Evolutionary conservation across 2,888 invertebrate genomes (phyloP), one percentile per base, ranked within the genome.

Genomic region (Torymus aiolomorphi): DNA sequence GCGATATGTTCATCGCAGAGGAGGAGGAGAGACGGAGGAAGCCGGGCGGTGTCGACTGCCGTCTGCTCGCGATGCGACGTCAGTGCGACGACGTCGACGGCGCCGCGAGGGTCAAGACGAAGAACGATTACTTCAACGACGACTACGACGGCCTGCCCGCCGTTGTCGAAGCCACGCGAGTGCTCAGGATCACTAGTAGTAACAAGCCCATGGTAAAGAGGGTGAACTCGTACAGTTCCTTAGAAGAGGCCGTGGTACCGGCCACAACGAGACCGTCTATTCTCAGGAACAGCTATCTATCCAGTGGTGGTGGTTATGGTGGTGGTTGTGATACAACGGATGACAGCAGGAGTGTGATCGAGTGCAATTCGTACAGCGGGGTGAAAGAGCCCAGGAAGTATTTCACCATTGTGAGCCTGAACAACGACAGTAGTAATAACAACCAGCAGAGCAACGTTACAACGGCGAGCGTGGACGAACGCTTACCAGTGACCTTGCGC

Each of bases 1-100:
- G 66, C 75, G 66, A 75, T 51, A 89, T 89, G 89, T 89, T 87
- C 85, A 88, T 89, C 85, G 87, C 84, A 83, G 87, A 87, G 84
- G 88, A 88, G 75, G 76, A 80, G 75, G 85, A 85, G 84, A 42
- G 42, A 8, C 42, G 42, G 42, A 84, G 85, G 83, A 65, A 86
- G 86, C 24, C 5, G 13, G 56, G 42, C 12, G 16, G 16, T n/a
- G 89, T 87, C 87, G 85, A 86, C 81, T 89, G 89, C 86, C 89
- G 89, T 85, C 86, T 88, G 86, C 87, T 61, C 54, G 66, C 63
- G 10, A 54, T 56, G 63, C 88, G 83, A 85, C 87, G 88, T 82
- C 87, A 85, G 83, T 86, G 85, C 84, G 86, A 86, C 82, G 83
- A 82, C 54, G 85, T 83, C 82, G 80, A 85, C 78, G 76, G 81